Conservation (phyloP, 2,888 invertebrate genomes). For the Holacanthella duospinosa region DNA sequence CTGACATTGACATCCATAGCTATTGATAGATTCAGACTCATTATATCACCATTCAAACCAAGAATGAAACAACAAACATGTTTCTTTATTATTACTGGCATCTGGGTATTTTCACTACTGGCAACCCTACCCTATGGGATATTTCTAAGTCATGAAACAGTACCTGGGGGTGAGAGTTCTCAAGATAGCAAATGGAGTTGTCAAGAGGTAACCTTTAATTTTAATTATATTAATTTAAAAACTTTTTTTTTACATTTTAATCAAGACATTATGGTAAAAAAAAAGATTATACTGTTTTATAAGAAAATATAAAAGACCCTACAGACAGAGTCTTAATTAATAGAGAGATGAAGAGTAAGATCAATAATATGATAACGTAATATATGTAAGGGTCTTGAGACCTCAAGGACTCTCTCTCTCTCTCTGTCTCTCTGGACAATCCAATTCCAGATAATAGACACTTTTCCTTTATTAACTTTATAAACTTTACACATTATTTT, state of each 20-base stretch:
- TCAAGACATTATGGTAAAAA: too few relatives aligned
- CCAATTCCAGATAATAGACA: too few relatives aligned
- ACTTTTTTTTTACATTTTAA: too few relatives aligned
- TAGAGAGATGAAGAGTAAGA: background rate
- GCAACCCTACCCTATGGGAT: conserved; percentile 85
- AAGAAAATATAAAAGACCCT: too few relatives aligned
- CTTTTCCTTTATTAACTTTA: too few relatives aligned
- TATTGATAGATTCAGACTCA: conserved; percentile 92
- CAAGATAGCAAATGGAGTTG: background rate
- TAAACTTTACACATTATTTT: too few relatives aligned
- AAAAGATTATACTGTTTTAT: background rate
- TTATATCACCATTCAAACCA: conserved; percentile 87
- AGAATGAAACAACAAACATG: conserved; percentile 82
- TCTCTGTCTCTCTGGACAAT: too few relatives aligned
- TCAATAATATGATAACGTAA: too few relatives aligned
- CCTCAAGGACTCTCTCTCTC: too few relatives aligned
- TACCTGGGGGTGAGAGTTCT: background rate
- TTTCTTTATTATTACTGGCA: conserved; percentile 68
- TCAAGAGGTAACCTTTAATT: background rate
- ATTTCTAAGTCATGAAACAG: conserved; percentile 53
- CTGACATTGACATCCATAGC: conserved; percentile 94
- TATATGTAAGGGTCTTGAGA: too few relatives aligned
- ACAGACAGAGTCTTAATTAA: background rate
- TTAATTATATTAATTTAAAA: background rate
- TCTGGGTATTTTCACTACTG: conserved; percentile 80